A percentile compares a stretch with the other conserved stretches of the same genome.
Conservation (phyloP, 2,888 invertebrate species). For the Halocaridina rubra region DNA sequence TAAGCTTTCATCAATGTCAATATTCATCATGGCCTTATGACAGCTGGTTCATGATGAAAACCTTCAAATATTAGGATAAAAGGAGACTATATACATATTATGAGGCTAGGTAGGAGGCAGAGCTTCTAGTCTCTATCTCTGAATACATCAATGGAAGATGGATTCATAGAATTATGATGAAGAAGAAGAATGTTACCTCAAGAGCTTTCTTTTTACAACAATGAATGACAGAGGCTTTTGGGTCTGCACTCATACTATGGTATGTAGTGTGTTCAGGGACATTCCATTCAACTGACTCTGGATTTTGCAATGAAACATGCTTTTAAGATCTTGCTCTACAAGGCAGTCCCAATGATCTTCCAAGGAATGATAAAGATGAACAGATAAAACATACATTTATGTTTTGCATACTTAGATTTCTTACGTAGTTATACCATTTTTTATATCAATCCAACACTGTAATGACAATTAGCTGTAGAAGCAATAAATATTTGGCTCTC, state of each 20-base stretch:
- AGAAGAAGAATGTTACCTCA: neutral
- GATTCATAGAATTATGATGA: too few relatives aligned
- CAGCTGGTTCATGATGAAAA: conserved; percentile 22
- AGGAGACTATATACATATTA: conserved; percentile 2
- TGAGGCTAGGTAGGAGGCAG: conserved; percentile 10
- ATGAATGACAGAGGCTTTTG: neutral
- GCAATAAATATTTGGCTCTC: too few relatives aligned
- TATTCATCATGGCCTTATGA: conserved; percentile 19
- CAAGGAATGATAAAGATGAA: too few relatives aligned
- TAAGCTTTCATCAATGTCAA: too few relatives aligned
- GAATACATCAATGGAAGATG: neutral
- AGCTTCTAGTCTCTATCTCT: neutral
- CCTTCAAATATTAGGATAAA: neutral
- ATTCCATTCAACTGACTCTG: neutral
- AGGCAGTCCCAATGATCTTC: too few relatives aligned
- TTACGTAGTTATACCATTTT: too few relatives aligned
- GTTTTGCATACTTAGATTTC: too few relatives aligned
- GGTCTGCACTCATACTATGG: neutral
- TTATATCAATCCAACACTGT: too few relatives aligned
- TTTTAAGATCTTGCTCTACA: too few relatives aligned
- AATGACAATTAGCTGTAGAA: too few relatives aligned
- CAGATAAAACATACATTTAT: too few relatives aligned
- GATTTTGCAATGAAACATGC: too few relatives aligned
- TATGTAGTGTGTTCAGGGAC: neutral
- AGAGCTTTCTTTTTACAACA: neutral